phyloP scores from a whole-genome alignment of 2,888 invertebrate genomes.

The Sinodicranocentrus sp. region DNA sequence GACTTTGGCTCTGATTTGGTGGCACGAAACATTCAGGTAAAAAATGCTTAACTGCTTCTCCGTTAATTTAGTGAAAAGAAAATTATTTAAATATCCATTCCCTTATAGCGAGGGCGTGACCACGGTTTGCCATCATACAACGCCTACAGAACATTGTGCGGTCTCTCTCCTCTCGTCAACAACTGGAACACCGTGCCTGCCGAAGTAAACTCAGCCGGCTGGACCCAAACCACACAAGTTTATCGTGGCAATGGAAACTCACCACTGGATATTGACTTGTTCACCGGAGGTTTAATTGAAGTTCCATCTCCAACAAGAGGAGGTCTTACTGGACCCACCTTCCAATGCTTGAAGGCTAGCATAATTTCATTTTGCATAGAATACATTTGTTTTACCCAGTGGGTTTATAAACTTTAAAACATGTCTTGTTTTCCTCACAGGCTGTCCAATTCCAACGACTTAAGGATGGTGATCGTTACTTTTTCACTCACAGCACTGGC shows the following conservation, averaged over 20 bases:
- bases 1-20: constrained; percentile 75
- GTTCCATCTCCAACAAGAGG: constrained; percentile 26
- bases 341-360: constrained; percentile 63
- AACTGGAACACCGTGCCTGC: constrained; percentile 35
- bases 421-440: constrained; percentile 25
- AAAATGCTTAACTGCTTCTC: no score
- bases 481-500: constrained; percentile 72
- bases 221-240: constrained; percentile 30
- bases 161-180: constrained; percentile 32
- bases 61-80: no score
- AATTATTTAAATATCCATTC: no score
- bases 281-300: constrained; percentile 73
- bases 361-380: no score
- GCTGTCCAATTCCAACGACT: constrained; percentile 69
- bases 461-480: constrained; percentile 73
- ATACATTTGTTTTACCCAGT: no score
- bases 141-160: constrained; percentile 77
- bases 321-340: constrained; percentile 73
- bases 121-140: constrained; percentile 78
- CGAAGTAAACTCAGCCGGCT: constrained; percentile 51
- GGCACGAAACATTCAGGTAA: constrained; percentile 75
- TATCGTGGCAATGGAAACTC: constrained; percentile 45
- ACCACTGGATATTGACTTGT: constrained; percentile 72
- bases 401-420: neutral
- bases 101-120: constrained; percentile 77